Conservation (phyloP, 2,888 invertebrate genomes). For the Tetranychus piercei region DNA sequence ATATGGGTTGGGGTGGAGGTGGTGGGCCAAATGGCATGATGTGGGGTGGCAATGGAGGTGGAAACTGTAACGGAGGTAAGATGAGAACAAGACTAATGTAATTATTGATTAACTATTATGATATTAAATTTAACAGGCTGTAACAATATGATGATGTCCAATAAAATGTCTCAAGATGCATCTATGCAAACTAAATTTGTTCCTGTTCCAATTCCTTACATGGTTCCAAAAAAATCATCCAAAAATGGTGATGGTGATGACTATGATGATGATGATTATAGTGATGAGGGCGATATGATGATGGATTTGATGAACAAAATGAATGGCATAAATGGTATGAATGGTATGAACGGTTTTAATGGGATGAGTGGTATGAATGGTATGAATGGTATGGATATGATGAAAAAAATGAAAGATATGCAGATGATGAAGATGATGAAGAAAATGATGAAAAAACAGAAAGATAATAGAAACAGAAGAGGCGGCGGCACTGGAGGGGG, state of each 20-base stretch:
- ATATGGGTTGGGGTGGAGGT: background rate
- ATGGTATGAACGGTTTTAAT: too few species aligned
- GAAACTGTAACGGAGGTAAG: background rate
- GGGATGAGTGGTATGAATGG: too few species aligned
- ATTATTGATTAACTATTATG: background rate
- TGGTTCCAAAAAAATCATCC: background rate
- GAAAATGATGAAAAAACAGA: background rate
- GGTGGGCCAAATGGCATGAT: background rate
- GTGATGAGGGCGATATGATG: background rate
- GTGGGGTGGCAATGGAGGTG: background rate
- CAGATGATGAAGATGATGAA: background rate
- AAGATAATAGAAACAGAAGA: background rate
- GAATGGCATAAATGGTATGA: too few species aligned
- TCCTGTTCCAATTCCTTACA: background rate
- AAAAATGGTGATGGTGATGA: background rate
- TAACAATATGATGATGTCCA: background rate
- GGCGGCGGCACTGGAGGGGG: background rate
- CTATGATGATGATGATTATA: background rate
- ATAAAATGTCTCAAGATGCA: background rate
- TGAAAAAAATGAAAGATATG: background rate
- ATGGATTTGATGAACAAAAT: background rate
- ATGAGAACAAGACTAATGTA: too few species aligned
- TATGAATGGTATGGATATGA: too few species aligned
- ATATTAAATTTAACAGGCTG: background rate
- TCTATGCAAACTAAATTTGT: background rate